Evolutionary conservation across 2,888 invertebrate species (phyloP).

Genomic region (Eupithecia exiguata): DNA sequence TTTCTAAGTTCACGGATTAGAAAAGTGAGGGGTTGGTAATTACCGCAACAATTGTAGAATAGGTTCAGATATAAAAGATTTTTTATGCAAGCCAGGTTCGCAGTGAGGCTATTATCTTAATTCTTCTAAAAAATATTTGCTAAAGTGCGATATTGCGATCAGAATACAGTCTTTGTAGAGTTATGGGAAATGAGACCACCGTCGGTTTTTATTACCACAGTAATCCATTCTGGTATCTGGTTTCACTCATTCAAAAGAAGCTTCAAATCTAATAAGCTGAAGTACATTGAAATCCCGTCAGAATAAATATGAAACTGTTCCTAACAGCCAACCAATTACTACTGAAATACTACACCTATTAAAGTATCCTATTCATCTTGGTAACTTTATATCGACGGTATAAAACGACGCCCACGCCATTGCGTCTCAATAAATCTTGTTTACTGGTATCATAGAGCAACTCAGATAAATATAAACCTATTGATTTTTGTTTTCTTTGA

Average conservation of each 20-base stretch:
- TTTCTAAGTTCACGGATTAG: too few relatives aligned
- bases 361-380: constrained; percentile 25
- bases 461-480: constrained; percentile 16
- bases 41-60: too few relatives aligned
- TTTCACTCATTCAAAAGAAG: not conserved
- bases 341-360: constrained; percentile 21
- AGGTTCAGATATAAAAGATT: too few relatives aligned
- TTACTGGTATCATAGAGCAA: constrained; percentile 21
- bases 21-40: too few relatives aligned
- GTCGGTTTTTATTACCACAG: too few relatives aligned
- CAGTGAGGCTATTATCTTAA: not conserved
- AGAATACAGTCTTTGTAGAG: not conserved
- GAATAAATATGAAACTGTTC: constrained; percentile 5
- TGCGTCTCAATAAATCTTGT: constrained; percentile 29
- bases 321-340: constrained; percentile 22
- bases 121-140: not conserved
- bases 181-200: not conserved
- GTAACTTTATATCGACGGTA: constrained; percentile 29
- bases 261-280: not conserved
- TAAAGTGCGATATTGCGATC: not conserved
- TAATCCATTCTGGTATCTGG: too few relatives aligned
- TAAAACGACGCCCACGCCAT: constrained; percentile 23
- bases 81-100: too few relatives aligned
- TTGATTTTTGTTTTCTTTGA: constrained; percentile 5
- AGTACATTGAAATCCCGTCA: not conserved